These are phyloP conservation scores for Drosophila malerkotliana DNA, from an alignment of 1,140 invertebrate species.

Conservation along the genomic window DNA sequence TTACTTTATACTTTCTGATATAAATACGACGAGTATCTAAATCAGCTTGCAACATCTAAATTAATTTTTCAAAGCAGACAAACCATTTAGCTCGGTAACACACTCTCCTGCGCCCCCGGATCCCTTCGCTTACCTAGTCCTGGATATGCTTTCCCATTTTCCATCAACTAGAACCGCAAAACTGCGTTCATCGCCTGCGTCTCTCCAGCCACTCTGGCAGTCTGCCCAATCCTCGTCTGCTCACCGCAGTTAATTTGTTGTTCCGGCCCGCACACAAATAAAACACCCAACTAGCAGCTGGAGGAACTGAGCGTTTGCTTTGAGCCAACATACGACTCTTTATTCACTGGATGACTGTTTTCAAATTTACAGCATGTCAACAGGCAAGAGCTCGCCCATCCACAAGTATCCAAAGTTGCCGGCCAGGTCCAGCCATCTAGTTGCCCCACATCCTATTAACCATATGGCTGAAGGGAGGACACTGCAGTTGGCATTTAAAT, in stretches of 20 bases:
- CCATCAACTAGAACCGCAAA: neutral
- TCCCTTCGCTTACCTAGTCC: neutral
- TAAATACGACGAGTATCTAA: conserved; percentile 1
- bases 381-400: conserved; percentile 16
- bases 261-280: conserved; percentile 76
- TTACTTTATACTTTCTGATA: neutral
- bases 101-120: neutral
- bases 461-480: conserved; percentile 41
- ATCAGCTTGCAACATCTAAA: conserved; percentile 22
- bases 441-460: conserved; percentile 49
- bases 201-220: neutral
- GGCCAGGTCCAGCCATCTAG: conserved; percentile 4
- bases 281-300: conserved; percentile 59
- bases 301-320: conserved; percentile 67
- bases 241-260: conserved; percentile 78
- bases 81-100: conserved; percentile 49
- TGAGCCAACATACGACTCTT: conserved; percentile 75
- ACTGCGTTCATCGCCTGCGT: neutral
- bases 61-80: conserved; percentile 57
- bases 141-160: neutral
- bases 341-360: conserved; percentile 62
- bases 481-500: conserved; percentile 51
- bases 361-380: conserved; percentile 80
- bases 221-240: conserved; percentile 15
- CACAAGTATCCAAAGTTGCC: conserved; percentile 6